These are phyloP conservation scores for Panagrolaimus sp. DNA, from an alignment of 1,140 invertebrate species.

Conservation along the genomic window DNA sequence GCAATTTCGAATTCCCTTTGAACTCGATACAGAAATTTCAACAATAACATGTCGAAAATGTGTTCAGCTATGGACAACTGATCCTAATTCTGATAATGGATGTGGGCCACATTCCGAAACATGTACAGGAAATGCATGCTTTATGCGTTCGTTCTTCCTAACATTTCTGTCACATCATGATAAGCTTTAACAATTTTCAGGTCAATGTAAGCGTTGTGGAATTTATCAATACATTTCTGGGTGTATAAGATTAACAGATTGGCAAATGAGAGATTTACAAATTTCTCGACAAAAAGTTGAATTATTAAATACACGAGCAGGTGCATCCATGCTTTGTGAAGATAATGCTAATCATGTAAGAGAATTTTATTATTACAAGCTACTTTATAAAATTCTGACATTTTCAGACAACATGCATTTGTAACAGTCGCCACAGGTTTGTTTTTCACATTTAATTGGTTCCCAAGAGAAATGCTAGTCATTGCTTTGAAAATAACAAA, in stretches of 20 bases:
- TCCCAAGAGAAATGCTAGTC: too few species aligned
- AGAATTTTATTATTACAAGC: neutral
- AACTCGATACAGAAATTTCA: slow-evolving; percentile 3
- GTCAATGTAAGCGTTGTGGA: slow-evolving; percentile 15
- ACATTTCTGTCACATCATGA: neutral
- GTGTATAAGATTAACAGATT: neutral
- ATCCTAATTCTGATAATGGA: neutral
- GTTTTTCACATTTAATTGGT: too few species aligned
- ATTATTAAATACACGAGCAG: neutral
- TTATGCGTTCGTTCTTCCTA: slow-evolving; percentile 9
- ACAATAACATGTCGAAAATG: slow-evolving; percentile 9
- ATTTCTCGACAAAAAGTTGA: neutral
- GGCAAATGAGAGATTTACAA: slow-evolving; percentile 12
- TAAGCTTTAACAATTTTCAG: neutral
- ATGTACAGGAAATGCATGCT: slow-evolving; percentile 12
- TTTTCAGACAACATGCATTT: slow-evolving; percentile 17
- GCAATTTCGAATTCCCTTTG: slow-evolving; percentile 5
- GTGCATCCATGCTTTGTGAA: slow-evolving; percentile 8
- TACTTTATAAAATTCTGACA: neutral
- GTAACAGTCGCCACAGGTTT: neutral
- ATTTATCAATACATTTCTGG: slow-evolving; percentile 14
- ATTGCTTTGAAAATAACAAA: too few species aligned
- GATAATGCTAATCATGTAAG: slow-evolving; percentile 17
- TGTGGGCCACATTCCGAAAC: slow-evolving; percentile 14
- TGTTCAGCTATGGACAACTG: neutral